Evolutionary conservation across 2,797 vertebrate genomes (phyloP), one percentile per base, ranked within the genome.

Genomic region (Channa striata): DNA sequence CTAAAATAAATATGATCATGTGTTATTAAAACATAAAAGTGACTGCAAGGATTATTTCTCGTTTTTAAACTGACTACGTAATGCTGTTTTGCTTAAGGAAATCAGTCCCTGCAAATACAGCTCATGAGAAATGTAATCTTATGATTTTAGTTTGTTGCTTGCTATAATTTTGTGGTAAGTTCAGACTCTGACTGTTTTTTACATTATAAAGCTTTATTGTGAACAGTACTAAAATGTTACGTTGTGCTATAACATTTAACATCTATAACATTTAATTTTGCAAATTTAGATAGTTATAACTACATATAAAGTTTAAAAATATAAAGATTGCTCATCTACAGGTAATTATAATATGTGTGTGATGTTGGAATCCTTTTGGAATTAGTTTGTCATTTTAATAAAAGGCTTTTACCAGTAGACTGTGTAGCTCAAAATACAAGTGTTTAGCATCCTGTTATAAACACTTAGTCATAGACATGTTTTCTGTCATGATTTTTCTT

Each of bases 131-230:
- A 42, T 68, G 14, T 10, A 46, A 47, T 78, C 65, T 61, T 72
- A 63, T 77, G 66, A 71, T 64, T 73, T 74, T 56, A 33, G 72
- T 46, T 54, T 59, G 42, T 51, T 59, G 43, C 11, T n/a, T 64
- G 52, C 42, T 50, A 4, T 67, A 19, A 62, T 68, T 44, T 14
- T 34, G 20, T 37, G 17, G 59, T 4, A 34, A 13, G 25, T 30
- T 30, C 25, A 43, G 25, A 58, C 19, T 50, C 8, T 44, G 43
- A 47, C 5, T 8, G 6, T 16, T 11, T 36, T 59, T 3, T 1
- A 2, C 14, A 64, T 39, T 19, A 48, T 7, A 46, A 56, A 19
- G 13, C 10, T 44, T 57, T 13, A 21, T 46, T 54, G 13, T 39
- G 30, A 74, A 74, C 14, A 19, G 7, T 6, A 20, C 30, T 36